Conservation (phyloP, 1,140 invertebrate species). For the Drosophila nebulosa region DNA sequence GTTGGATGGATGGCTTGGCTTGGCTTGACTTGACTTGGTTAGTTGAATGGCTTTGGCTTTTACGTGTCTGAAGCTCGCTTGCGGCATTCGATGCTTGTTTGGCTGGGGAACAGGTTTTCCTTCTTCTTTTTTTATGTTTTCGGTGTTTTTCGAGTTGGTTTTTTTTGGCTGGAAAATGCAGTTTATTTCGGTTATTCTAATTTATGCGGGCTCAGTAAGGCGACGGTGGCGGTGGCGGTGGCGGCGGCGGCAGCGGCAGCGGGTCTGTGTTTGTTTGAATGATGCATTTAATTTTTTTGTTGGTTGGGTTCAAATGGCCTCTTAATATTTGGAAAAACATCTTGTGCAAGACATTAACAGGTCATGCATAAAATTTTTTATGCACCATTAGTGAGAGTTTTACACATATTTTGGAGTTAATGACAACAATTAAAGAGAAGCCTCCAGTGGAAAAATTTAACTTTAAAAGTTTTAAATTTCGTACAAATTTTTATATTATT, state of each 20-base stretch:
- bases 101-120: slow-evolving; percentile 56
- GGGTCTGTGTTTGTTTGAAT: slow-evolving; percentile 46
- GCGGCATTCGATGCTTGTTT: slow-evolving; percentile 27
- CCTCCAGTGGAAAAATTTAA: too few species aligned
- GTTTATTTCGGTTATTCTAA: slow-evolving; percentile 48
- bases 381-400: neutral
- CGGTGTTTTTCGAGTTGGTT: neutral
- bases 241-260: too few species aligned
- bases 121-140: neutral
- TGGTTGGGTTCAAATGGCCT: slow-evolving; percentile 25
- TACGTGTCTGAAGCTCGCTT: slow-evolving; percentile 6
- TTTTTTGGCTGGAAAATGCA: slow-evolving; percentile 61
- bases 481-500: too few species aligned
- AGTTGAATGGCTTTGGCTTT: neutral
- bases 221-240: too few species aligned
- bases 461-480: too few species aligned
- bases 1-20: slow-evolving; percentile 8
- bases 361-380: neutral
- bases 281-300: slow-evolving; percentile 67
- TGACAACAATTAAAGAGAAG: neutral
- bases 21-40: too few species aligned
- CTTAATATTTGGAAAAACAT: slow-evolving; percentile 31
- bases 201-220: slow-evolving; percentile 69
- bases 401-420: neutral
- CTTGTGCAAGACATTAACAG: neutral